Base-by-base conservation (phyloP, 2,797 vertebrate species). In the Rhodeus uyekii region DNA sequence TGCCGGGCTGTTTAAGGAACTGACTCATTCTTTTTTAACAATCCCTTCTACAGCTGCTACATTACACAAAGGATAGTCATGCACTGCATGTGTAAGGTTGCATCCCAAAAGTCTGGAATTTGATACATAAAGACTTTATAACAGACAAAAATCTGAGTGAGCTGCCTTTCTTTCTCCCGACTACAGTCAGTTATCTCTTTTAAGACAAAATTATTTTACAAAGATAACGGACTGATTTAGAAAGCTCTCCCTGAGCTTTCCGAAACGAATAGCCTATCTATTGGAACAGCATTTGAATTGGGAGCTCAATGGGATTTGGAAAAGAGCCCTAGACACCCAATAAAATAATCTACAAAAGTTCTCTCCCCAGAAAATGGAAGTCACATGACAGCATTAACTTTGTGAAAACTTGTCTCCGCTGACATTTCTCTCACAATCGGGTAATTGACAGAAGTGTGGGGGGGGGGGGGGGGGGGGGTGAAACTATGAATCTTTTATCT, bases 341-440 rank as follows among this genome's bases (percentile, higher is more conserved):
- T 61, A 34, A 67, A 38, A 68, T 5, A 34, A 80, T 48, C n/a
- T 27, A 9, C 22, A 61, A 73, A 29, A 63, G 38, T 24, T 5
- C n/a, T 22, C 16, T 42, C 63, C 3, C 69, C 29, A 29, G 61
- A 67, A 75, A 82, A 60, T 27, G 9, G 12, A 55, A 67, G 38
- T 82, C 61, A 67, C 73, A 46, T 19, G 61, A 65, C 71, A 34
- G 38, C 44, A 64, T 63, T 64, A 29, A 74, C 42, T 38, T 34
- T 1, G 61, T 78, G 46, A 67, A 34, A 76, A 76, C 58, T 63
- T 34, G 32, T 44, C 50, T 76, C 38, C 38, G 61, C 60, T 86
- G 81, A 85, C 85, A 88, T 82, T 86, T 86, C 39, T 71, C 73
- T 73, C 71, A 88, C 82, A 84, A 86, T 80, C 72, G 55, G 63